Evolutionary conservation across 2,113 vertebrate genomes (phyloP), one percentile per base, ranked within the genome.

Genomic region (Microtus pennsylvanicus): DNA sequence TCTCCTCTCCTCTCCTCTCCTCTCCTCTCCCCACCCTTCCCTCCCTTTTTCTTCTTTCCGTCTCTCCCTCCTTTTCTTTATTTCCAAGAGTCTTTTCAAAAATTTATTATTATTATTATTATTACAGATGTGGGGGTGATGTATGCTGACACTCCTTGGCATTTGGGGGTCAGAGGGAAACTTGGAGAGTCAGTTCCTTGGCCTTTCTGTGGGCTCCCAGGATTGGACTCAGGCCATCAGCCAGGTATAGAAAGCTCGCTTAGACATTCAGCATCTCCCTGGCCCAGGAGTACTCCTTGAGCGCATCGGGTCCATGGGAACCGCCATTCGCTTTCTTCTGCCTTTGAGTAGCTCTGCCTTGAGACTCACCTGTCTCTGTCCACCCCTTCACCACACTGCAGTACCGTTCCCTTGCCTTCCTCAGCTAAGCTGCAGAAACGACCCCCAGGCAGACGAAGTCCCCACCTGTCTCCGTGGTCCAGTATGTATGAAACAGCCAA

Each of bases 381-480:
- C 4, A 22, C 30, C 58, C 5, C 9, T 86, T 52, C 61, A 76
- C 65, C 26, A 2, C 7, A 7, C 33, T 82, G 65, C 45, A 21
- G 10, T 14, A 2, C 2, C 50, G 30, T 47, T 52, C 11, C 28
- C 61, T 52, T 47, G 65, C 45, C 35, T 30, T 69, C 38, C 22
- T 63, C n/a, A 17, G 33, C 1, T 9, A 0, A 19, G 3, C n/a
- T 19, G 0, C 5, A 33, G 35, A 63, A 77, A 28, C 61, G 8
- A 38, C n/a, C 22, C 24, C 80, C 28, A 1, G 12, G 0, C 2
- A 0, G n/a, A 89, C 17, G 42, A 17, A 19, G 9, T 14, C 9
- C 14, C 16, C 38, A 30, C n/a, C 8, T 33, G 4, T 21, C 35
- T n/a, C 26, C 7, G 19, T 17, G 30, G 9, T 55, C 7, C 21